Conservation (phyloP, 2,113 vertebrate genomes). For the Macrotis lagotis region DNA sequence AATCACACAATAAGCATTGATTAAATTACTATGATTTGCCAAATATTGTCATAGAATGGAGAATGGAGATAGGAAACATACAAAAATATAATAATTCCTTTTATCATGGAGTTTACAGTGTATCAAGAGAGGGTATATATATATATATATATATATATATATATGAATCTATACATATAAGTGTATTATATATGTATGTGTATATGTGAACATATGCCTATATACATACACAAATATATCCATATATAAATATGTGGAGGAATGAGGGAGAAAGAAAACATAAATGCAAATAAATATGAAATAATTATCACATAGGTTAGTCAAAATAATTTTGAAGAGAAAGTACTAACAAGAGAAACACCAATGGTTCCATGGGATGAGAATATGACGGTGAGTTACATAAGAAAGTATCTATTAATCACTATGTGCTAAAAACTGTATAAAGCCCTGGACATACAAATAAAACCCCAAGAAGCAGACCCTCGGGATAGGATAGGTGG, state of each 20-base stretch:
- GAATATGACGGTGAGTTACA: too few relatives aligned
- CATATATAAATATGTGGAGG: not conserved
- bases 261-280: not conserved
- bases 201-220: too few relatives aligned
- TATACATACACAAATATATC: too few relatives aligned
- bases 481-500: not conserved
- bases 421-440: not conserved
- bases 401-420: constrained; percentile 7
- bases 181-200: too few relatives aligned
- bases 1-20: not conserved
- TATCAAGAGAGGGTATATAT: not conserved
- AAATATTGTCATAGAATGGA: not conserved
- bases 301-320: too few relatives aligned
- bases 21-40: not conserved
- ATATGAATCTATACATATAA: too few relatives aligned
- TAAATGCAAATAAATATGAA: not conserved
- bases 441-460: not conserved
- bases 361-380: not conserved
- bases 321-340: not conserved
- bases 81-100: not conserved
- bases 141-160: too few relatives aligned
- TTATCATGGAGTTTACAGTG: not conserved
- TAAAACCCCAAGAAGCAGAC: not conserved
- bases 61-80: not conserved
- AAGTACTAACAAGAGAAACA: constrained; percentile 7